A percentile compares a stretch with the other conserved stretches of the same genome.
These are phyloP conservation scores for Pantherophis alleghaniensis DNA, from an alignment of 2,797 vertebrate species.

Conservation along the genomic window DNA sequence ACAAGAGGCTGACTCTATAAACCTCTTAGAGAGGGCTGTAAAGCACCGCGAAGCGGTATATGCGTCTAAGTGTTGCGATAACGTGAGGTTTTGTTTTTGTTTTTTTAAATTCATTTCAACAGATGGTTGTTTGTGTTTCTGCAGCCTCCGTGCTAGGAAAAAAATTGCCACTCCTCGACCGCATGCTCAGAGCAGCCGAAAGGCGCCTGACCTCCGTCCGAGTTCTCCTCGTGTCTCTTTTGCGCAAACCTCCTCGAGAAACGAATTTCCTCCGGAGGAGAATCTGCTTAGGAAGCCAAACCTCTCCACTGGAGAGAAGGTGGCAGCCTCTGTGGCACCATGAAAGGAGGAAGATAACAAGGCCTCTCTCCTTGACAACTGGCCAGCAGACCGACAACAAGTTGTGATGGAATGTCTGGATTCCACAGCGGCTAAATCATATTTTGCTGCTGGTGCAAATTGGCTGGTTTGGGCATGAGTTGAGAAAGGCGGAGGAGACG, in stretches of 20 bases:
- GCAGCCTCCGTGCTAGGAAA: too few species aligned
- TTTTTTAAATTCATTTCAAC: background rate
- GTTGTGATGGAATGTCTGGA: background rate
- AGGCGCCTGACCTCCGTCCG: background rate
- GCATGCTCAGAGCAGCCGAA: background rate
- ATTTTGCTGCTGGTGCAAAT: background rate
- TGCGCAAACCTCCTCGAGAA: conserved; percentile 7
- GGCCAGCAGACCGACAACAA: background rate
- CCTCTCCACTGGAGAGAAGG: background rate
- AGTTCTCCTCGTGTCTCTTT: background rate
- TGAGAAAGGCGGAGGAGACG: background rate
- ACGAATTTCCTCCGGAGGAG: background rate
- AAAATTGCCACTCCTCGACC: accelerated
- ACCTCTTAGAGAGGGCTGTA: background rate
- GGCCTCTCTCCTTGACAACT: background rate
- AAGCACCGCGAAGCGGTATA: background rate
- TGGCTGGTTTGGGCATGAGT: background rate
- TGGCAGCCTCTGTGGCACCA: background rate
- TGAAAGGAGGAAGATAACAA: background rate
- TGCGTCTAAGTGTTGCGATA: background rate
- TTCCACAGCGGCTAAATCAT: background rate
- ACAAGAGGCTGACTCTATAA: background rate
- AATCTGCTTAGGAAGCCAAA: background rate
- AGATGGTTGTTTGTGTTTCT: background rate
- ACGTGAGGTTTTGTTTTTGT: too few species aligned